These are phyloP conservation scores for Leptoclinus maculatus DNA, from an alignment of 2,797 vertebrate genomes.

Conservation along the genomic window DNA sequence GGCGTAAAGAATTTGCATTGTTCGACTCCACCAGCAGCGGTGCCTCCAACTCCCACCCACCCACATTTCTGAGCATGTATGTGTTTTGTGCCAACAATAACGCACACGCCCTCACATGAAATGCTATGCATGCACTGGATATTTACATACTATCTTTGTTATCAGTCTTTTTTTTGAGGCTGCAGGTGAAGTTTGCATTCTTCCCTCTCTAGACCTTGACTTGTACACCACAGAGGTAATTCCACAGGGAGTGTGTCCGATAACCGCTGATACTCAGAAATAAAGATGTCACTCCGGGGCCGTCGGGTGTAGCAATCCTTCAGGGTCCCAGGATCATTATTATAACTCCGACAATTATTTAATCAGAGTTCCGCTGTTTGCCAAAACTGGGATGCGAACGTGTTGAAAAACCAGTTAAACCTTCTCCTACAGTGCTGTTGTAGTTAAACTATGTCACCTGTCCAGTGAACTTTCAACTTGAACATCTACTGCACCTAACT, in stretches of 20 bases:
- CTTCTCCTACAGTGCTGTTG: background rate
- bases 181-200: slow-evolving; percentile 44
- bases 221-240: background rate
- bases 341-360: background rate
- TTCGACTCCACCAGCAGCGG: background rate
- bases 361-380: background rate
- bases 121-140: background rate
- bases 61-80: background rate
- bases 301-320: background rate
- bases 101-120: background rate
- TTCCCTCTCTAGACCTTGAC: slow-evolving; percentile 47
- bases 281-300: rapidly evolving
- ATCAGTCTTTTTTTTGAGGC: slow-evolving; percentile 20
- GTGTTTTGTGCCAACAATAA: background rate
- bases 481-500: background rate
- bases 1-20: slow-evolving; percentile 13
- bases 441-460: background rate
- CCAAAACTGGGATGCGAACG: no score
- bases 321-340: background rate
- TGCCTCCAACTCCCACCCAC: background rate
- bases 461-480: slow-evolving; percentile 1
- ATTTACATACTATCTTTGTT: slow-evolving; percentile 5
- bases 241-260: slow-evolving; percentile 49
- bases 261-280: slow-evolving; percentile 20
- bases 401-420: background rate